Base-by-base conservation (phyloP, 1,140 invertebrate species). In the Centruroides vittatus region DNA sequence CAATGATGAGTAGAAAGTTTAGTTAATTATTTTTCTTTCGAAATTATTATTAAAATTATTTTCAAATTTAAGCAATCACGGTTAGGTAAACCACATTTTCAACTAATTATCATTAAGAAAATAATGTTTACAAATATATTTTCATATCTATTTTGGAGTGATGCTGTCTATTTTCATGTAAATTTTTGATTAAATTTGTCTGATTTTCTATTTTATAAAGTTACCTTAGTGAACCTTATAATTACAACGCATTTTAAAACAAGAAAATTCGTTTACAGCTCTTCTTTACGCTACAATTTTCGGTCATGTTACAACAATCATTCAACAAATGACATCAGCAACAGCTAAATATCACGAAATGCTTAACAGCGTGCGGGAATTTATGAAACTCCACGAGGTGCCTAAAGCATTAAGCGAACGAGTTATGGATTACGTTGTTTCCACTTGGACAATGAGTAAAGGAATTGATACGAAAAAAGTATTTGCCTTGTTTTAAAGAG, bases 401-500 rank as follows among this genome's bases (percentile, higher is more conserved):
- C 97, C 97, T 4, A 98, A 98, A 77, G 93, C 95, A 49, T 81
- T 99, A n/a, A 94, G 92, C 67, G 97, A 99, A 78, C 78, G 97
- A 61, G 95, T 99, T 58, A 98, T 99, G 93, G 97, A 99, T 77
- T 99, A 99, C 76, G 94, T 99, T 53, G 94, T 98, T n/a, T 98
- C 93, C 63, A 99, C 96, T 6, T 99, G 97, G 97, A 94, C 96
- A 61, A 98, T 99, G 87, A 98, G 93, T 58, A 98, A 98, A 74
- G 97, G 97, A 53, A 85, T 99, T 65, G 97, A 99, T 76, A 96
- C 95, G 55, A 86, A 93, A 70, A 99, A 99, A 85, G 64, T 65
- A 55, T 9, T 12, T 10, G 34, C 36, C 12, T 12, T 23, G 23
- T 11, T 51, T 51, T 34, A 41, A 8, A 41, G 5, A 41, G 3